A percentile compares a stretch with the other conserved stretches of the same genome.
Evolutionary conservation across 2,888 invertebrate genomes (phyloP).

Genomic region (Trichacis sp.): DNA sequence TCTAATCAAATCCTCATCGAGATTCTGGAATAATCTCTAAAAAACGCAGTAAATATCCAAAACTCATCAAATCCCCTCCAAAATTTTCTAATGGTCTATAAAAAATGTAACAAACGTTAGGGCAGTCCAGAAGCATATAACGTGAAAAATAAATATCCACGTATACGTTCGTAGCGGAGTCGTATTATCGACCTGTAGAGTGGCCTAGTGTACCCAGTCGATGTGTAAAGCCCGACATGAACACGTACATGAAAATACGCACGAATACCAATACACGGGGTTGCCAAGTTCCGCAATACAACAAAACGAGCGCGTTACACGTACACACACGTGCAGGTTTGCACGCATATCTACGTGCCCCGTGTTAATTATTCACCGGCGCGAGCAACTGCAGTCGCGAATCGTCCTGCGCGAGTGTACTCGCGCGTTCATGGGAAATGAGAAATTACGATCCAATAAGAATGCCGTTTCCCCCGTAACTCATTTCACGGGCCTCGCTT

Average conservation of each 20-base stretch:
- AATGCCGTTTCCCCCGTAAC: conserved; percentile 7
- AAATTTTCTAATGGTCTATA: too few relatives aligned
- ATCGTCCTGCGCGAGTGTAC: conserved; percentile 29
- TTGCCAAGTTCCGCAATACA: conserved; percentile 21
- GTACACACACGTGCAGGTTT: conserved; percentile 22
- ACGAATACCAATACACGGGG: neutral
- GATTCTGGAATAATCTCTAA: too few relatives aligned
- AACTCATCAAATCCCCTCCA: too few relatives aligned
- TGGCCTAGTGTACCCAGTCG: conserved; percentile 49
- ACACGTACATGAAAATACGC: neutral
- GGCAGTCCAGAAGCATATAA: conserved; percentile 23
- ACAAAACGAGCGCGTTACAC: conserved; percentile 15
- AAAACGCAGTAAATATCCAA: too few relatives aligned
- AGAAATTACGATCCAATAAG: conserved; percentile 41
- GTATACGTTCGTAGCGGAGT: conserved; percentile 29
- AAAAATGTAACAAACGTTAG: too few relatives aligned
- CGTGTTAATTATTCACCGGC: conserved; percentile 42
- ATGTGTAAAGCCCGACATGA: conserved; percentile 34
- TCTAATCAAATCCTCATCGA: too few relatives aligned
- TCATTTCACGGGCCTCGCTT: conserved; percentile 1
- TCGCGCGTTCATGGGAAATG: conserved; percentile 41
- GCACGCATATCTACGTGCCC: conserved; percentile 22
- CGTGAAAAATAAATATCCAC: conserved; percentile 35
- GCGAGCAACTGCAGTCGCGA: conserved; percentile 33
- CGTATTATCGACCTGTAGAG: conserved; percentile 48